These are phyloP conservation scores for Theropithecus gelada DNA, from an alignment of 2,113 vertebrate genomes.

Conservation along the genomic window DNA sequence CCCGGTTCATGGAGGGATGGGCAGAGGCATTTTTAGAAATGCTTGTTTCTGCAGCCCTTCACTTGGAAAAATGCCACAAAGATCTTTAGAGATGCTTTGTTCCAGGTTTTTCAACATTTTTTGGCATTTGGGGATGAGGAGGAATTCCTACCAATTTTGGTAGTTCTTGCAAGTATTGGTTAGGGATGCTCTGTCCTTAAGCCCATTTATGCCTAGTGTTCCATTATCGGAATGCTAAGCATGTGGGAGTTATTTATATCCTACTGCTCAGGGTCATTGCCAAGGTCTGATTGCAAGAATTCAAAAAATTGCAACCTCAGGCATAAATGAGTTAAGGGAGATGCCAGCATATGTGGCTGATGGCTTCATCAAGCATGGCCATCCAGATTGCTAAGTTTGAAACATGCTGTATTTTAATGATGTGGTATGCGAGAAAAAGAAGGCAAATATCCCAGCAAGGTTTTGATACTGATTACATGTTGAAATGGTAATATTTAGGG, in stretches of 20 bases:
- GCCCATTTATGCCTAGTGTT: too few relatives aligned
- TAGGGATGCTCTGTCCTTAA: rapidly evolving
- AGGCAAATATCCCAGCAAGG: too few relatives aligned
- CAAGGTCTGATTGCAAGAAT: too few relatives aligned
- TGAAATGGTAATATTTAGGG: background rate
- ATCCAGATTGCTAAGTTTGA: rapidly evolving
- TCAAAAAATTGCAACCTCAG: too few relatives aligned
- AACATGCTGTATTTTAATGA: background rate
- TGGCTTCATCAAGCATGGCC: rapidly evolving
- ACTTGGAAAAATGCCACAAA: background rate
- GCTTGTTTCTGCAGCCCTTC: background rate
- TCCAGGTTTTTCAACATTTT: background rate
- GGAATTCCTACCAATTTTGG: background rate
- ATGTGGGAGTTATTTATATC: too few relatives aligned
- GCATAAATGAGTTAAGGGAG: too few relatives aligned
- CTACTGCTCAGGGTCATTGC: too few relatives aligned
- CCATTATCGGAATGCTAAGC: too few relatives aligned
- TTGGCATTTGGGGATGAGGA: too few relatives aligned
- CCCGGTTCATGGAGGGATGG: rapidly evolving
- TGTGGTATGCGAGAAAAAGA: background rate
- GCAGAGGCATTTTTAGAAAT: background rate
- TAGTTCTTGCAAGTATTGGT: rapidly evolving
- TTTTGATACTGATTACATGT: rapidly evolving
- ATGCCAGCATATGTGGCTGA: rapidly evolving
- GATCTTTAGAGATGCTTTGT: rapidly evolving